phyloP scores from a whole-genome alignment of 92 coral and sea anemone species.

The Umimayanthus kanabou region DNA sequence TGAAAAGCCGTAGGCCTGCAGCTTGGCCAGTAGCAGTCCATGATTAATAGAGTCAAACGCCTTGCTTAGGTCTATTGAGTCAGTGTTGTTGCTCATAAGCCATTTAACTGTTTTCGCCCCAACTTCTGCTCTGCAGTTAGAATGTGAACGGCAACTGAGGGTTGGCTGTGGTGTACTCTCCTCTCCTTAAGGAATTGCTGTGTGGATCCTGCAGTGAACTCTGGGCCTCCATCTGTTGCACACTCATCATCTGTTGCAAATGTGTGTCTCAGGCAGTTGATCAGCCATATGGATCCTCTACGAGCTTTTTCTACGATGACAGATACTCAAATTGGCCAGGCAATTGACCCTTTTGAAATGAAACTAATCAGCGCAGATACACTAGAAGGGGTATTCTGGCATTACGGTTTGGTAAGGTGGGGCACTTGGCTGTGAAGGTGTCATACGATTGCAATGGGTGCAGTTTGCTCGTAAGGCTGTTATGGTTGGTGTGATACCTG shows the following conservation, averaged over 20 bases:
- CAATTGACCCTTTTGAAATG: conserved; percentile 61
- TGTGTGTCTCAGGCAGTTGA: conserved; percentile 53
- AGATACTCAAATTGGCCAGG: too few relatives aligned
- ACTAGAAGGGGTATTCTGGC: conserved; percentile 68
- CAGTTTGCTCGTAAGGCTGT: conserved; percentile 48
- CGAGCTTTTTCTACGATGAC: conserved; percentile 52
- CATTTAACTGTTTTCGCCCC: conserved; percentile 29
- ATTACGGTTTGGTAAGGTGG: conserved; percentile 56
- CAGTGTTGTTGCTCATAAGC: conserved; percentile 36
- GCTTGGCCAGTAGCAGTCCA: too few relatives aligned
- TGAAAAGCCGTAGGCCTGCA: too few relatives aligned
- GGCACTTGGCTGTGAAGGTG: conserved; percentile 71
- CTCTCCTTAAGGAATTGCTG: conserved; percentile 60
- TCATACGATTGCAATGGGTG: conserved; percentile 66
- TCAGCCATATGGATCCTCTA: conserved; percentile 62
- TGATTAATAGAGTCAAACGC: too few relatives aligned
- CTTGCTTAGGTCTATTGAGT: too few relatives aligned
- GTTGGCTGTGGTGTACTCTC: conserved; percentile 69
- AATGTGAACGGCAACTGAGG: conserved; percentile 70
- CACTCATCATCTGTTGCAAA: conserved; percentile 58
- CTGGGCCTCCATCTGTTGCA: conserved; percentile 55
- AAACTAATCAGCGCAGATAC: conserved; percentile 16
- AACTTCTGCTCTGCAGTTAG: conserved; percentile 40
- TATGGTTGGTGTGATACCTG: conserved; percentile 57
- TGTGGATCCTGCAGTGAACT: conserved; percentile 51